Evolutionary conservation across 2,888 invertebrate genomes (phyloP), one percentile per base, ranked within the genome.

Genomic region (Dasysyrphus tricinctus): DNA sequence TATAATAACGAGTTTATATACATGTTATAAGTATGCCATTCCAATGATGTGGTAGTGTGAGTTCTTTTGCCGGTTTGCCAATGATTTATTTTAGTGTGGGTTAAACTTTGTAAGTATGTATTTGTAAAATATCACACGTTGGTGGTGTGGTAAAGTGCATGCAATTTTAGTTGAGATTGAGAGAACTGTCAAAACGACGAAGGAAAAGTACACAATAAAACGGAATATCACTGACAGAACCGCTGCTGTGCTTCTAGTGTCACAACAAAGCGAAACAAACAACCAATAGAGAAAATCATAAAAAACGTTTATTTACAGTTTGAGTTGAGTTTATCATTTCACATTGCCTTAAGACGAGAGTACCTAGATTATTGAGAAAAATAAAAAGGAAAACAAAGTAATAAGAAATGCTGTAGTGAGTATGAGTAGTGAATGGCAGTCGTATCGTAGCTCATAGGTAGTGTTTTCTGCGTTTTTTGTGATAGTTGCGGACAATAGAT

Each of bases 31-130:
- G 69, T 79, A 72, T 72, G 61, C 79, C 75, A 70, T 81, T 69
- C 47, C 29, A 73, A 57, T 73, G 56, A 51, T 80, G 37, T 65
- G 19, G 39, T 12, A 32, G 65, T 19, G 51, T 81, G 75, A 61
- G 19, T 86, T 73, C 37, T 73, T 70, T 67, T 78, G 81, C 86
- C 86, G 86, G 85, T 81, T 85, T 85, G 76, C 73, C 74, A 78
- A 78, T 72, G 56, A 44, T 24, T n/a, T 51, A 5, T n/a, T 0
- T 8, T 19, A 42, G 49, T 77, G 73, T 85, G 61, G 11, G 14
- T 67, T 6, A 42, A 11, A 9, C 2, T n/a, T 14, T 34, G 11
- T 34, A 6, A 19, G 7, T 5, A 54, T 69, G n/a, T 37, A 3
- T n/a, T 49, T 14, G 4, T 12, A 32, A 57, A 57, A 34, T 57